Base-by-base conservation (phyloP, 2,888 invertebrate species). In the Lissocephala sabroskyi region DNA sequence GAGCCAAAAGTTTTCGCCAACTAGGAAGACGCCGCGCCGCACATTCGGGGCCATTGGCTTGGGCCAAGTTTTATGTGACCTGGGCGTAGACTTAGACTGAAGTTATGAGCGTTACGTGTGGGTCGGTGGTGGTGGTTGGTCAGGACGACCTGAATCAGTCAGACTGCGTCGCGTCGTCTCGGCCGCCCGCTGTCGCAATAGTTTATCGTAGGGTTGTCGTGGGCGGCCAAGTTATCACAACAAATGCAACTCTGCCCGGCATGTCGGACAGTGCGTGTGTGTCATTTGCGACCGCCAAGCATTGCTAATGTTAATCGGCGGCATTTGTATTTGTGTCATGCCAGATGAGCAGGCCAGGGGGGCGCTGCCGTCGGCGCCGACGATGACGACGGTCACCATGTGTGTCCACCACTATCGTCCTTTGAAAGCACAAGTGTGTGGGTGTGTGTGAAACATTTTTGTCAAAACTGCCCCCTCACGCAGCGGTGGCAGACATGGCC, bases 251-350 rank as follows among this genome's bases (percentile, higher is more conserved):
- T 42, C 37, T 47, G 23, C 46, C 18, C 26, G 26, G 30, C 32
- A 19, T 11, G 50, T 29, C n/a, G n/a, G n/a, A n/a, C n/a, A n/a
- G 37, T 32, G 13, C 16, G 17, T 16, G 35, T 18, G 39, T 32
- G 45, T 35, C 43, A 45, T 28, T 44, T 47, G 52, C 40, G 49
- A 40, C 50, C 53, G 45, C 43, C 52, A 53, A 53, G 41, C 62
- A 54, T 62, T 65, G 56, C 55, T 55, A 74, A 65, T 71, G 67
- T 70, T 75, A 75, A 74, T 70, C 75, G 75, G 55, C 52, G 39
- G 67, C 75, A 74, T 75, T 70, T 59, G 70, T 65, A 70, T 70
- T 67, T 71, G 70, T 75, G 67, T 71, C 67, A 71, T 73, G 65
- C 55, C 53, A 48, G 55, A 49, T 56, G 41, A 61, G 48, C 45